Percentiles rank a stretch among this genome's conserved stretches.
phyloP scores from a whole-genome alignment of 2,797 vertebrate genomes.

The Halcyon chelicuti region DNA sequence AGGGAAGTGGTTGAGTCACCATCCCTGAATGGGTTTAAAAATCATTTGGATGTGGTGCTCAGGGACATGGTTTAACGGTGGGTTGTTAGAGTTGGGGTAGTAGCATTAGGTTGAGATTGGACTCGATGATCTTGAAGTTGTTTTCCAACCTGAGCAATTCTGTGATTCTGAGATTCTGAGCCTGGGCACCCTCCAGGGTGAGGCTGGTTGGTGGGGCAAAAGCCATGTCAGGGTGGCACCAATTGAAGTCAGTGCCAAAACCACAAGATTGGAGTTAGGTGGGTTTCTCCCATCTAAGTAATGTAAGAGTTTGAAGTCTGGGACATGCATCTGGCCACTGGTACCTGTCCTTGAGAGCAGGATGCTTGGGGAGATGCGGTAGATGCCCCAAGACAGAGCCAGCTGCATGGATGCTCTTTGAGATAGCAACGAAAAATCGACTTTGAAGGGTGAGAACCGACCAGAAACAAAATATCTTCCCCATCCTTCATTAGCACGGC shows the following conservation, averaged over 20 bases:
- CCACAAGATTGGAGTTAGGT: background rate
- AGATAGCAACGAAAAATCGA: background rate
- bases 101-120: no score
- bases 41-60: no score
- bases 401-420: background rate
- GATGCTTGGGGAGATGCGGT: background rate
- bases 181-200: fast-evolving
- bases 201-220: background rate
- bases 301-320: fast-evolving
- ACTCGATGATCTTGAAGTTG: no score
- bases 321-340: fast-evolving
- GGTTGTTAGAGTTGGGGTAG: no score
- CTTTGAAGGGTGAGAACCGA: background rate
- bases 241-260: background rate
- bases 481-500: background rate
- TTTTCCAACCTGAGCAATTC: no score
- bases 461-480: background rate
- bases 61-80: no score
- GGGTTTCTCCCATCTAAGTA: background rate
- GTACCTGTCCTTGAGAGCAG: background rate
- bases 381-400: background rate
- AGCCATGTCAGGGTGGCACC: background rate
- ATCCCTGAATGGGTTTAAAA: no score
- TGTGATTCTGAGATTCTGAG: background rate
- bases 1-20: no score